Evolutionary conservation across 2,113 vertebrate genomes (phyloP).

Genomic region (Crotophaga sulcirostris): DNA sequence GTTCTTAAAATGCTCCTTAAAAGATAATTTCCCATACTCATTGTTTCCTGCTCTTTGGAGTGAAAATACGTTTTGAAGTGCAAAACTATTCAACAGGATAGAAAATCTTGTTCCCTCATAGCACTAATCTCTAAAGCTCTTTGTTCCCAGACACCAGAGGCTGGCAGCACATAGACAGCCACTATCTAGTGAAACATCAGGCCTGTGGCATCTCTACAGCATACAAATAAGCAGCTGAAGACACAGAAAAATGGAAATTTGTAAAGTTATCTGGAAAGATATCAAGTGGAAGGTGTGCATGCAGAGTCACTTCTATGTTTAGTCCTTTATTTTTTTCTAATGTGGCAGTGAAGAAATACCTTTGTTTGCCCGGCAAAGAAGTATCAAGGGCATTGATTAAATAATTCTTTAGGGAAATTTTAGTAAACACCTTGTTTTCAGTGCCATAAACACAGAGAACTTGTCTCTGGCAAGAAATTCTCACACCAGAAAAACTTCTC

Average conservation of each 20-base stretch:
- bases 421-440: background rate
- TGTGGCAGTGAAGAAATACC: background rate
- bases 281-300: background rate
- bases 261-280: conserved; percentile 43
- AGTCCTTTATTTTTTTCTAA: background rate
- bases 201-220: conserved; percentile 3
- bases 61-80: background rate
- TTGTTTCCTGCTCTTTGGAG: background rate
- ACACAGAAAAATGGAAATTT: conserved; percentile 34
- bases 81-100: background rate
- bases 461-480: background rate
- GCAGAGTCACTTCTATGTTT: background rate
- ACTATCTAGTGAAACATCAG: conserved; percentile 51
- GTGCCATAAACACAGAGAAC: background rate
- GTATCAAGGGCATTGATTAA: background rate
- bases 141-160: conserved; percentile 15
- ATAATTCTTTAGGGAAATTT: background rate
- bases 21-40: background rate
- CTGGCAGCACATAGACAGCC: background rate
- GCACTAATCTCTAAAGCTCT: background rate
- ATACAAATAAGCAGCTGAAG: conserved; percentile 54
- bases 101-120: background rate
- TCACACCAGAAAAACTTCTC: background rate
- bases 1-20: background rate
- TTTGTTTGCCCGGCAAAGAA: background rate